These are phyloP conservation scores for Pionites leucogaster DNA, from an alignment of 2,113 vertebrate genomes.

Conservation along the genomic window DNA sequence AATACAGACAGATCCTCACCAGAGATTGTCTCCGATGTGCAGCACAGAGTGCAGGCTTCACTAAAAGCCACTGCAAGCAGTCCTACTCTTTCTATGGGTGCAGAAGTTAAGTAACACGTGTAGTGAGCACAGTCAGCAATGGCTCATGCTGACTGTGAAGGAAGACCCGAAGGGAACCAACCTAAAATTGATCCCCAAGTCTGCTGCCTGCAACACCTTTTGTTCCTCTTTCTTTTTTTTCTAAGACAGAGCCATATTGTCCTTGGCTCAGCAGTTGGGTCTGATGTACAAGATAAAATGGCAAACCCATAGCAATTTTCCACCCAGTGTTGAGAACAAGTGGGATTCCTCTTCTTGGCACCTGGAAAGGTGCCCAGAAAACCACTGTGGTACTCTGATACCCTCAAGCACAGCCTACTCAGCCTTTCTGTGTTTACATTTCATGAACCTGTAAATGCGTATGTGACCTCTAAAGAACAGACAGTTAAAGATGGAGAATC, in stretches of 20 bases:
- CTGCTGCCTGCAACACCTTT: background rate
- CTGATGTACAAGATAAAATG: background rate
- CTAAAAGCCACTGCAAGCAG: background rate
- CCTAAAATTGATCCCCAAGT: background rate
- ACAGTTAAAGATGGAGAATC: background rate
- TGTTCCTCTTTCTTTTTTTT: background rate
- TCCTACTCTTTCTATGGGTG: background rate
- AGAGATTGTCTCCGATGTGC: background rate
- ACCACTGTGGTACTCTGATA: background rate
- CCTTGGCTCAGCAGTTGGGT: background rate
- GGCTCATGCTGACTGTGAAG: background rate
- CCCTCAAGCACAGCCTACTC: background rate
- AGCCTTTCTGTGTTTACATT: background rate
- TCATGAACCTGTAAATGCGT: background rate
- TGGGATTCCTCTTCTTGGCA: background rate
- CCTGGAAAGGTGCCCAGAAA: background rate
- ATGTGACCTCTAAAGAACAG: background rate
- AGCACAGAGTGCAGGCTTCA: background rate
- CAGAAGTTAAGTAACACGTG: background rate
- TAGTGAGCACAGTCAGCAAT: background rate
- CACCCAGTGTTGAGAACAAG: background rate
- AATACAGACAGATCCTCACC: background rate
- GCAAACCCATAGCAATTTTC: background rate
- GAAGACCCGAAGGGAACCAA: background rate
- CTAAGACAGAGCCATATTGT: background rate